Evolutionary conservation across 2,113 vertebrate species (phyloP).

Genomic region (Carollia perspicillata): DNA sequence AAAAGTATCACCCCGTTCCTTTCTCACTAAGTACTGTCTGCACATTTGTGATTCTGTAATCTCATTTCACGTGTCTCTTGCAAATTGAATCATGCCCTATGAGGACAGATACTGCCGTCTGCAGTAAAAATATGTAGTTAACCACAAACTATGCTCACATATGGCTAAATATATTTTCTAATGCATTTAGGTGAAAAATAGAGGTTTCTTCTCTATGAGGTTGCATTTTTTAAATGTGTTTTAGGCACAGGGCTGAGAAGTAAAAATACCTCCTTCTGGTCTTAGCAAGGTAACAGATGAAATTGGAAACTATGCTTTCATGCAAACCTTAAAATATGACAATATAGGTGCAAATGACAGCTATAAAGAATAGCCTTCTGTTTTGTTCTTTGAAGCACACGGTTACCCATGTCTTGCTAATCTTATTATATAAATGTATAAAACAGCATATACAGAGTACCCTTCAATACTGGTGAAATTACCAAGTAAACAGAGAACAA

Average conservation of each 20-base stretch:
- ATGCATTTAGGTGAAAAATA: background rate
- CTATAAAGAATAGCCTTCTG: background rate
- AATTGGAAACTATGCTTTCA: background rate
- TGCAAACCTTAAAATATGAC: background rate
- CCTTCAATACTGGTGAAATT: background rate
- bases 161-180: background rate
- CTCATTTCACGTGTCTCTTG: background rate
- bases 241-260: background rate
- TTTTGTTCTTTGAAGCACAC: background rate
- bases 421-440: background rate
- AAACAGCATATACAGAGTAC: background rate
- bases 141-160: background rate
- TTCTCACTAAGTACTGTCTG: background rate
- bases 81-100: constrained; percentile 22
- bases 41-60: background rate
- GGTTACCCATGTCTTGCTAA: background rate
- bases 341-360: background rate
- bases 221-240: background rate
- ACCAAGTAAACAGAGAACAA: background rate
- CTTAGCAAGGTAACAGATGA: background rate
- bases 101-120: background rate
- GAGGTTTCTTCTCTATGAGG: background rate
- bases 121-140: background rate
- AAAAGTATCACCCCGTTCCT: background rate
- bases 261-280: background rate